Evolutionary conservation across 2,888 invertebrate genomes (phyloP).

Genomic region (Criorhina ranunculi): DNA sequence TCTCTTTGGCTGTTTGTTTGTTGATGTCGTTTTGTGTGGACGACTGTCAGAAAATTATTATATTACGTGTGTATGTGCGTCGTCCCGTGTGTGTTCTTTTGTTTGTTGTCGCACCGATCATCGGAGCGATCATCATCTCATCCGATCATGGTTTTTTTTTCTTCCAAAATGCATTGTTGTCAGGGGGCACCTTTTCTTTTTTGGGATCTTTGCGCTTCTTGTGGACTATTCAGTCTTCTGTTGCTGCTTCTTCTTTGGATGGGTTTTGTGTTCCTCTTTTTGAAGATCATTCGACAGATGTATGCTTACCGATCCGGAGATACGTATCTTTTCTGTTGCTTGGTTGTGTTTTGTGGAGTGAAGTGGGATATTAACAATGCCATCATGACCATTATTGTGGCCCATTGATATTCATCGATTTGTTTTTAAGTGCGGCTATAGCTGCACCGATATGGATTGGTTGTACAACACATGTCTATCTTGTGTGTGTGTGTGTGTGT

Average conservation of each 20-base stretch:
- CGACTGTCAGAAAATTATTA: slow-evolving; percentile 70
- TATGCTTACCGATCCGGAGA: slow-evolving; percentile 62
- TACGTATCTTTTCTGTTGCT: slow-evolving; percentile 41
- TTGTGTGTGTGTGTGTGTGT: too few species aligned
- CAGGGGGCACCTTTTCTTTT: slow-evolving; percentile 69
- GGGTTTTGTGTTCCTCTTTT: slow-evolving; percentile 24
- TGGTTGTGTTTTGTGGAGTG: slow-evolving; percentile 58
- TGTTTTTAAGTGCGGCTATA: slow-evolving; percentile 53
- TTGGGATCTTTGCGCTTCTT: slow-evolving; percentile 63
- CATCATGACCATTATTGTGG: slow-evolving; percentile 65
- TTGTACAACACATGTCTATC: slow-evolving; percentile 16
- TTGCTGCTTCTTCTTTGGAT: not conserved
- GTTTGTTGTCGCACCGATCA: slow-evolving; percentile 74
- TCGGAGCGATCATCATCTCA: slow-evolving; percentile 73
- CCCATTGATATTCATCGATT: slow-evolving; percentile 74
- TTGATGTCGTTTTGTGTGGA: slow-evolving; percentile 70
- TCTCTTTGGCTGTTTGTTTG: slow-evolving; percentile 65
- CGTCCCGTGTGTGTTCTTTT: slow-evolving; percentile 64
- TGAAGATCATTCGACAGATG: slow-evolving; percentile 73
- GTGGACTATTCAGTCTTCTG: slow-evolving; percentile 22
- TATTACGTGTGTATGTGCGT: slow-evolving; percentile 68
- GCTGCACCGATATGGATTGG: slow-evolving; percentile 46
- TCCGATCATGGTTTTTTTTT: slow-evolving; percentile 70
- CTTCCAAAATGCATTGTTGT: slow-evolving; percentile 76
- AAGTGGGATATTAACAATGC: slow-evolving; percentile 73